Conservation (phyloP, 2,797 vertebrate species). For the Diplodus sargus region DNA sequence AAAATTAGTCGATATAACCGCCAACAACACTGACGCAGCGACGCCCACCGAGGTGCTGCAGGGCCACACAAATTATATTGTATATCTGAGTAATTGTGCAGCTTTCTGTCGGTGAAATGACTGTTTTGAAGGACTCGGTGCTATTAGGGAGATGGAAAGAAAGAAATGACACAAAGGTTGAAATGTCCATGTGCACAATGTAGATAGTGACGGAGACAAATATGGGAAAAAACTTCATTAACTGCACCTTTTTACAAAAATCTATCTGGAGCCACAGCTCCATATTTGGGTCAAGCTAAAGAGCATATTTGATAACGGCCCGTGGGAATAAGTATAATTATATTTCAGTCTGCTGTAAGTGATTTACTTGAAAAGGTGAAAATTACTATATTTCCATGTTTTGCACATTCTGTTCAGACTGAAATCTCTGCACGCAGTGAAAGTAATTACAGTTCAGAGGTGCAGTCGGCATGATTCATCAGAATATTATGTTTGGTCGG, state of each 20-base stretch:
- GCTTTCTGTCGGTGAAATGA: conserved; percentile 20
- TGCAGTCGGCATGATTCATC: no score
- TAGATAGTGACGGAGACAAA: conserved; percentile 16
- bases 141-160: background rate
- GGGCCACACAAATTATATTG: background rate
- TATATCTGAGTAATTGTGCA: background rate
- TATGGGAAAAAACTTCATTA: conserved; percentile 9
- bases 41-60: background rate
- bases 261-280: background rate
- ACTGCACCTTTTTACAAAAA: background rate
- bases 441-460: no score
- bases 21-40: no score
- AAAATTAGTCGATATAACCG: background rate
- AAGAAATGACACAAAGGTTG: conserved; percentile 14
- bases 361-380: background rate
- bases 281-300: conserved; percentile 20
- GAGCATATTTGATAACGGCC: background rate
- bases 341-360: background rate
- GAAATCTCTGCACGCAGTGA: no score
- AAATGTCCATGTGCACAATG: conserved; percentile 10
- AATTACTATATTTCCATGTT: background rate
- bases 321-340: background rate
- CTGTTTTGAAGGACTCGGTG: background rate
- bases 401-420: background rate
- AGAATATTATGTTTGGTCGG: no score